Base-by-base conservation (phyloP, 2,888 invertebrate genomes). In the Platycheirus rosarum region DNA sequence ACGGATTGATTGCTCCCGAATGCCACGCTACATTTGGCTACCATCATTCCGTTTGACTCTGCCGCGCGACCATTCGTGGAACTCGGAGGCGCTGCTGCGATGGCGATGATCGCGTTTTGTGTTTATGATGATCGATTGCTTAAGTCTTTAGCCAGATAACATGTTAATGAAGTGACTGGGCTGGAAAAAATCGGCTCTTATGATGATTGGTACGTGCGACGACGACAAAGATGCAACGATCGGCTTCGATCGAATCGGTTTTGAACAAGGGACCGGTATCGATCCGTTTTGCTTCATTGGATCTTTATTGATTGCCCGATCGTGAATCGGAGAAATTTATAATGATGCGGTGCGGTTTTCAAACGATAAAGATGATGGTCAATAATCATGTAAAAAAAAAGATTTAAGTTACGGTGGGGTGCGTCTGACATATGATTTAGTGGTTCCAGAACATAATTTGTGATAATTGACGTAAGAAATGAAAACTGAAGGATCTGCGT, bases 111-210 rank as follows among this genome's bases (percentile, higher is more conserved):
- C 68, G 76, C 37, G 44, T 68, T 48, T 46, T 32, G 23, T 29
- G 18, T 37, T 18, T 16, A 1, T 65, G 37, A 55, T 77, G 77
- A 82, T 77, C 82, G 82, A 82, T 82, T 63, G 62, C 55, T 68
- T 2, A 62, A 44, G 63, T 65, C 69, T 80, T 75, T 65, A 68
- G 37, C 44, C 49, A 37, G 68, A 68, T 73, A 82, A 82, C 77
- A 77, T 77, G 77, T 82, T 82, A 82, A 82, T 82, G 71, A 82
- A 77, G 80, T 55, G 65, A 71, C 79, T 55, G 53, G 40, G 46
- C 32, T 70, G 23, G 16, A 37, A 46, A 37, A 46, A 57, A 65
- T 65, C 44, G 51, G 69, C 37, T 69, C 40, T 29, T 70, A 2
- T 65, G 79, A 65, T 57, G 66, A 68, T 60, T 46, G 71, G 42